Base-by-base conservation (phyloP, 1,140 invertebrate genomes). In the Andricus grossulariae region DNA sequence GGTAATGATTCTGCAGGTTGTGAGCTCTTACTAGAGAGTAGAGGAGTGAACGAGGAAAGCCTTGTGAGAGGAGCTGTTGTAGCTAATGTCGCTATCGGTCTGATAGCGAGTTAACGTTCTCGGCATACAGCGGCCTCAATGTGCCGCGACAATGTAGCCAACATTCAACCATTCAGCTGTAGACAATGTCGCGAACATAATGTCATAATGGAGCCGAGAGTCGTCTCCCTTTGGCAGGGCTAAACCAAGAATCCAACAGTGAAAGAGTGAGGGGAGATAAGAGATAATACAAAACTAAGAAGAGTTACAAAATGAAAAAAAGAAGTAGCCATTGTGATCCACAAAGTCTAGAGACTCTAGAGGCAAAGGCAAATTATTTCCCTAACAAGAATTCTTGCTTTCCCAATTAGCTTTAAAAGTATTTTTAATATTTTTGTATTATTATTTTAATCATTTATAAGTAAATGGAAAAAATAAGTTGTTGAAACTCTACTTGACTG, bases 161-260 rank as follows among this genome's bases (percentile, higher is more conserved):
- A 91, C 89, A 85, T 90, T 89, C 85, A 88, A 87, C 85, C 86
- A 91, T 90, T 91, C 90, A 91, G 76, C 78, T 77, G 75, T 86
- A 89, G 87, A 90, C 90, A 90, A 91, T 90, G 86, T 85, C 82
- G 76, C 83, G 84, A 89, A 89, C 88, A 90, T 90, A 91, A 91
- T 89, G 89, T 91, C 85, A 90, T 91, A 91, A 91, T 90, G 86
- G 88, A 89, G 86, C 83, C 86, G 85, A 85, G 82, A 72, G 85
- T 86, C 79, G 85, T 86, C 79, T 84, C 84, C 74, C 79, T 85
- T 80, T 81, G 71, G 75, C 80, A 81, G 82, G 82, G 73, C 60
- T 66, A 66, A 88, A 84, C 85, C 83, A 85, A 82, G 80, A 86
- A 83, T 86, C 75, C 81, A 74, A 81, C 73, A 84, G 76, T 78